Evolutionary conservation across 2,797 vertebrate genomes (phyloP).

Genomic region (Loris lydekkerianus): DNA sequence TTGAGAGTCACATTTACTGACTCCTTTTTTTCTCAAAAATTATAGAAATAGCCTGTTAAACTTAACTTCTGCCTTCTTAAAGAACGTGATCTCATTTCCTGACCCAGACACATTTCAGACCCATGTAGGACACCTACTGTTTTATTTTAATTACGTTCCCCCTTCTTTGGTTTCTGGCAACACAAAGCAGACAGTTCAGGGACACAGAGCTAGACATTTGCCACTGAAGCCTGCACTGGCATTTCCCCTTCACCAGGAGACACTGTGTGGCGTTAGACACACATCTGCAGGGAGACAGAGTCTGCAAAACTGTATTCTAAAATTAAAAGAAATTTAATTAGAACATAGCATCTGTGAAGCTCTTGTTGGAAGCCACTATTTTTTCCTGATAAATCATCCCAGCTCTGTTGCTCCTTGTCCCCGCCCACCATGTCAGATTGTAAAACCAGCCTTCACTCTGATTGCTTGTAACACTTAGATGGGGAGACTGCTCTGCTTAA

Average conservation of each 20-base stretch:
- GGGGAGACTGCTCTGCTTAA: conserved; percentile 83
- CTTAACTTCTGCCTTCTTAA: not conserved
- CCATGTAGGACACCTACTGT: conserved; percentile 38
- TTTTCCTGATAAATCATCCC: conserved; percentile 83
- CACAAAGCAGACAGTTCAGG: not conserved
- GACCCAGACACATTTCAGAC: conserved; percentile 12
- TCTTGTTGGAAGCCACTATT: conserved; percentile 77
- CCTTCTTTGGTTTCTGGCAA: conserved; percentile 62
- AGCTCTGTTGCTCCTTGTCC: conserved; percentile 76
- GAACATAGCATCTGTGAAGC: conserved; percentile 88
- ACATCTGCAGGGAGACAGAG: conserved; percentile 80
- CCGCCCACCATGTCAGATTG: conserved; percentile 63
- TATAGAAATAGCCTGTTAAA: not conserved
- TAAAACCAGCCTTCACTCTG: conserved; percentile 73
- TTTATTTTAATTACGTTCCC: conserved; percentile 71
- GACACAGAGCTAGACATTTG: not conserved
- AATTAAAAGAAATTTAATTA: conserved; percentile 90
- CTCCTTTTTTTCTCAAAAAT: not conserved
- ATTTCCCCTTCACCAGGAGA: conserved; percentile 59
- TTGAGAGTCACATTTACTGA: not conserved
- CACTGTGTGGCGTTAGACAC: conserved; percentile 41
- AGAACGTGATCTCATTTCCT: not conserved
- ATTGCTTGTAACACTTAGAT: conserved; percentile 71
- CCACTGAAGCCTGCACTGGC: conserved; percentile 35
- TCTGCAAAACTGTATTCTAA: conserved; percentile 80